A percentile compares a stretch with the other conserved stretches of the same genome.
Evolutionary conservation across 1,140 invertebrate genomes (phyloP).

Genomic region (Ceratoteleas bidentatus): DNA sequence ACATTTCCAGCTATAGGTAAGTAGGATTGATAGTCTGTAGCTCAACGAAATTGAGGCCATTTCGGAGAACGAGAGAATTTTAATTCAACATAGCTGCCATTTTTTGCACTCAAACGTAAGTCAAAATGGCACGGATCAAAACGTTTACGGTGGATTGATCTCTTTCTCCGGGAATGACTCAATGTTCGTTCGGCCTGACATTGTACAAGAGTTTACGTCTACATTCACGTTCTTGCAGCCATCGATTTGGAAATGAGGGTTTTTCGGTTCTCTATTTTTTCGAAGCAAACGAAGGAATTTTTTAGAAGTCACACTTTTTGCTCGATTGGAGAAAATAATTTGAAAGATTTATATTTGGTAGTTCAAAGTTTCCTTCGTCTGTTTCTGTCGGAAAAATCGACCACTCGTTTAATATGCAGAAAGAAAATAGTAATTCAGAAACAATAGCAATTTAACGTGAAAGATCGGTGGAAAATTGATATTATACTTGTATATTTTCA

Average conservation of each 20-base stretch:
- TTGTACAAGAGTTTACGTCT: slow-evolving; percentile 53
- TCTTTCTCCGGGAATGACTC: slow-evolving; percentile 38
- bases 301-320: too few relatives aligned
- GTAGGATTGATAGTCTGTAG: slow-evolving; percentile 50
- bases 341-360: neutral
- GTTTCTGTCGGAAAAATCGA: too few relatives aligned
- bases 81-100: slow-evolving; percentile 40
- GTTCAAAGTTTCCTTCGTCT: neutral
- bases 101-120: slow-evolving; percentile 9
- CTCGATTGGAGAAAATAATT: neutral
- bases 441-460: too few relatives aligned
- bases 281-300: slow-evolving; percentile 39
- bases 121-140: slow-evolving; percentile 1
- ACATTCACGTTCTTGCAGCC: slow-evolving; percentile 46
- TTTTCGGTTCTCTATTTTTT: slow-evolving; percentile 1
- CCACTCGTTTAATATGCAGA: too few relatives aligned
- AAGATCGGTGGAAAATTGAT: too few relatives aligned
- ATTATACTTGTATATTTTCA: too few relatives aligned
- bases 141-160: slow-evolving; percentile 12
- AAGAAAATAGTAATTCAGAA: too few relatives aligned
- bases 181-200: slow-evolving; percentile 32
- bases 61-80: slow-evolving; percentile 50
- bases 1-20: slow-evolving; percentile 48
- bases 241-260: slow-evolving; percentile 45
- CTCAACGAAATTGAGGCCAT: slow-evolving; percentile 54